Percentiles rank a stretch among this genome's conserved stretches.
Evolutionary conservation across 2,888 invertebrate species (phyloP).

Genomic region (Copidosoma aretas): DNA sequence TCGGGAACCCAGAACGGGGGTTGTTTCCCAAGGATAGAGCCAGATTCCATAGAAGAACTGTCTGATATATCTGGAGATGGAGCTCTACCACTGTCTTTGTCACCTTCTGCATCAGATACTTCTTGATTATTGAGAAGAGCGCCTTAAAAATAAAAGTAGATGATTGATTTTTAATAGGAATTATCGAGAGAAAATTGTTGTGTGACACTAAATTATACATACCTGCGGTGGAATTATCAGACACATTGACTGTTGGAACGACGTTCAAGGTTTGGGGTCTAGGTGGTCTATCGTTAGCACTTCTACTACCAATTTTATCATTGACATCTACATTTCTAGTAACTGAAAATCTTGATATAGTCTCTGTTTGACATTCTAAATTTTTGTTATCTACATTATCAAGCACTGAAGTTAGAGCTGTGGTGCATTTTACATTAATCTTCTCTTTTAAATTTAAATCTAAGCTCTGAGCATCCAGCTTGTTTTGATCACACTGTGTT

Average conservation of each 20-base stretch:
- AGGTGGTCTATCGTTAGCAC: conserved; percentile 50
- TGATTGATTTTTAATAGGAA: neutral
- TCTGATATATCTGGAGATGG: conserved; percentile 56
- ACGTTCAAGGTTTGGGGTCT: conserved; percentile 59
- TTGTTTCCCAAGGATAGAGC: conserved; percentile 71
- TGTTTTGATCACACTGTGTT: conserved; percentile 16
- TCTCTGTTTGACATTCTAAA: conserved; percentile 32
- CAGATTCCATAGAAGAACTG: conserved; percentile 56
- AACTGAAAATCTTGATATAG: conserved; percentile 39
- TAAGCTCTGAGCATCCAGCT: conserved; percentile 11
- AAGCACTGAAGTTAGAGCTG: conserved; percentile 3
- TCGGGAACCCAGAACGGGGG: conserved; percentile 90
- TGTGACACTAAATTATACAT: conserved; percentile 6
- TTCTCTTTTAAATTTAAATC: conserved; percentile 20
- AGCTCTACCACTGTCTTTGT: conserved; percentile 49
- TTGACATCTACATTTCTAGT: conserved; percentile 41
- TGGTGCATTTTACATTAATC: conserved; percentile 24
- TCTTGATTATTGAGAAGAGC: conserved; percentile 48
- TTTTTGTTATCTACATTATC: conserved; percentile 35
- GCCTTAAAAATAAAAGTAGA: conserved; percentile 29
- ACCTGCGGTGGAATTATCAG: conserved; percentile 48
- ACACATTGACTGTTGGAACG: conserved; percentile 50
- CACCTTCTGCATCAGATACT: conserved; percentile 46
- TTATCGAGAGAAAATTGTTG: conserved; percentile 2
- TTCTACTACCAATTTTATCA: conserved; percentile 35